Percentiles rank a stretch among this genome's conserved stretches.
Evolutionary conservation across 2,113 vertebrate species (phyloP).

Genomic region (Nyctereutes procyonoides): DNA sequence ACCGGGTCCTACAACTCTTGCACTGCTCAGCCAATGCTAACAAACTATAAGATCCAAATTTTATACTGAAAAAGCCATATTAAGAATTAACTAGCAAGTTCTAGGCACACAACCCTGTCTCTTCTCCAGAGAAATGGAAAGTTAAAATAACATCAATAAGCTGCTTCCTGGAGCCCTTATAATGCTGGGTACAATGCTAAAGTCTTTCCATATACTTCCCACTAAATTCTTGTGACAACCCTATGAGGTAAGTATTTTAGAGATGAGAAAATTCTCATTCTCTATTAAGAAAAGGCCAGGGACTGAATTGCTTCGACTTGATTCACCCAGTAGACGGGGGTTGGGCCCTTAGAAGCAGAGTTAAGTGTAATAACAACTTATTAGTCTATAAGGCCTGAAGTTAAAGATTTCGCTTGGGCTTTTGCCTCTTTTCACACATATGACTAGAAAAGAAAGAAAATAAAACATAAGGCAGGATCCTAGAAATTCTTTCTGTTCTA

Average conservation of each 20-base stretch:
- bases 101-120: neutral
- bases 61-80: neutral
- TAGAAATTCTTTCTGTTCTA: neutral
- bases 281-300: neutral
- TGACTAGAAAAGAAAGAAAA: neutral
- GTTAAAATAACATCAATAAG: neutral
- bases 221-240: neutral
- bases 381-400: neutral
- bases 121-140: neutral
- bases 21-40: neutral
- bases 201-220: neutral
- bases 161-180: neutral
- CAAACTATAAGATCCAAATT: neutral
- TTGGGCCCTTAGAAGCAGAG: neutral
- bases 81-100: neutral
- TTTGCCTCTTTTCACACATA: neutral
- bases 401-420: neutral
- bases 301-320: neutral
- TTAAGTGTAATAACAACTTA: neutral
- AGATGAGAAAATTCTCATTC: constrained; percentile 9
- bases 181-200: neutral
- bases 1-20: neutral
- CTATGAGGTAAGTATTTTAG: neutral
- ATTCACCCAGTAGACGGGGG: neutral
- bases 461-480: neutral